Percentiles rank a stretch among this genome's conserved stretches.
Evolutionary conservation across 2,113 vertebrate species (phyloP).

Genomic region (Campylorhamphus procurvoides): DNA sequence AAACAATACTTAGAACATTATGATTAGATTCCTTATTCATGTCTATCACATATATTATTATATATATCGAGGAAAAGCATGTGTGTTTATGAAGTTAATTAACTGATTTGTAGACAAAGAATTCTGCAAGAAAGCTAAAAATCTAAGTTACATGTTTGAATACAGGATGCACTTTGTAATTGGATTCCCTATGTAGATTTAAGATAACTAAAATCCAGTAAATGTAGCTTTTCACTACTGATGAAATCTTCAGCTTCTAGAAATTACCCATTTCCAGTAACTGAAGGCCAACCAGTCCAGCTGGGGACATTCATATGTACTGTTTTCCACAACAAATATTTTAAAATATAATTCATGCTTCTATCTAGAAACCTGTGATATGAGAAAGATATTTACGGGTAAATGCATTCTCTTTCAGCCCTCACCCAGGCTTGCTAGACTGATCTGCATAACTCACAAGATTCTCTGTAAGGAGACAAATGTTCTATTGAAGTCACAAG

Average conservation of each 20-base stretch:
- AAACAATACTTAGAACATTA: background rate
- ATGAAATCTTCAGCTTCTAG: background rate
- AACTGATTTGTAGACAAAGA: background rate
- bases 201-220: background rate
- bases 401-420: background rate
- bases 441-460: background rate
- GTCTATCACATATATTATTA: background rate
- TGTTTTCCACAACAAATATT: background rate
- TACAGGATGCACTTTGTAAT: background rate
- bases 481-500: background rate
- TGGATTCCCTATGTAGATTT: background rate
- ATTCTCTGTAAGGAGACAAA: background rate
- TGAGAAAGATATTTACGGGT: background rate
- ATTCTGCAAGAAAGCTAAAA: background rate
- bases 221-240: background rate
- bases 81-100: background rate
- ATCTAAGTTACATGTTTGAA: background rate
- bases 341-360: background rate
- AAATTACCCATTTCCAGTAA: background rate
- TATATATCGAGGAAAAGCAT: background rate
- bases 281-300: background rate
- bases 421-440: background rate
- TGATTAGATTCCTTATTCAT: background rate
- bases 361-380: background rate
- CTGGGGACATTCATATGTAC: background rate